Base-by-base conservation (phyloP, 2,888 invertebrate species). In the Brachypalpus laphriformis region DNA sequence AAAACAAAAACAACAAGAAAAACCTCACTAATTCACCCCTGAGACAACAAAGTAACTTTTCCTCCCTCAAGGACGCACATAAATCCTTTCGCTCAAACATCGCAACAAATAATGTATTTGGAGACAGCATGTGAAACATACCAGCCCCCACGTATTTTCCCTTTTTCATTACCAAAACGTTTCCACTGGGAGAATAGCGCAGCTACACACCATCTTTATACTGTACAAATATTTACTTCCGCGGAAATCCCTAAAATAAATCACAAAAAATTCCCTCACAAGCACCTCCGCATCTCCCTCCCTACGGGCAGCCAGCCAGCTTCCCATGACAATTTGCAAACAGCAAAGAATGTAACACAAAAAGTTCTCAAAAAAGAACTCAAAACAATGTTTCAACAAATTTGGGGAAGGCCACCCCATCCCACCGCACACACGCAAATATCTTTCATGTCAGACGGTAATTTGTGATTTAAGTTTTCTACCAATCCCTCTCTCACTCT, bases 381-480 rank as follows among this genome's bases (percentile, higher is more conserved):
- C 28, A 25, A 78, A 78, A 78, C 71, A 78, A 56, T 78, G 78
- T 78, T 71, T 57, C 71, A 65, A 56, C 56, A 65, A 78, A 71
- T 63, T 78, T 5, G 37, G 37, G 34, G 40, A 18, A 16, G 16
- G 25, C 25, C 49, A 18, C 18, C 7, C 59, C 25, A 18, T n/a
- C 7, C 4, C 5, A 28, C 28, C 47, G 45, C 47, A 59, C 49
- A 49, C 18, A 77, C 45, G 77, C 56, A 47, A 54, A 70, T 61
- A 59, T 61, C 63, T 47, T 22, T 65, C 63, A 71, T 78, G 71
- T 71, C 63, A 56, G 78, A 47, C 14, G 45, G 65, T 71, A 65
- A 78, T 78, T 78, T 78, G 63, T 78, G 78, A 78, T 71, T 78
- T 71, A 71, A 65, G 71, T 71, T 71, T 56, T 42, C 18, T 34